These are phyloP conservation scores for Catocala nupta DNA, from an alignment of 2,888 invertebrate genomes.

Conservation along the genomic window DNA sequence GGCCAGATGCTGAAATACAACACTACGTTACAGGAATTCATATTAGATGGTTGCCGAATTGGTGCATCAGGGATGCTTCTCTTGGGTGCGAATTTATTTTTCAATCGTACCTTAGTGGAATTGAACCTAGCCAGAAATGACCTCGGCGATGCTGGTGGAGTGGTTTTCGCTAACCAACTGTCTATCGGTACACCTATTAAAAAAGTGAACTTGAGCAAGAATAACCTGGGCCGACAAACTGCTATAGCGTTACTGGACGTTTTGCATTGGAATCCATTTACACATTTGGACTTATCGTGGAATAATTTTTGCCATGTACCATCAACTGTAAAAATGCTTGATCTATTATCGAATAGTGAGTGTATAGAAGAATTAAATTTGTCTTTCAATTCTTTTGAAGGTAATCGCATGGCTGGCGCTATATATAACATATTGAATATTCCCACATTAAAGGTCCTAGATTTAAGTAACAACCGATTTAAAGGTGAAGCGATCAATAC, in stretches of 20 bases:
- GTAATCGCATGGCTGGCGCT: conserved; percentile 50
- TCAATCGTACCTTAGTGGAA: conserved; percentile 49
- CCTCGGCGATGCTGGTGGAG: conserved; percentile 59
- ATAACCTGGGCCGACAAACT: conserved; percentile 50
- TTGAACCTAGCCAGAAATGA: conserved; percentile 59
- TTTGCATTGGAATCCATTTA: conserved; percentile 52
- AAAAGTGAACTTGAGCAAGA: conserved; percentile 55
- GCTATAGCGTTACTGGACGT: conserved; percentile 55
- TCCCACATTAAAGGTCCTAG: conserved; percentile 50
- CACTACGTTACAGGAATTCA: conserved; percentile 55
- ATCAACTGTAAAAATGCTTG: conserved; percentile 52
- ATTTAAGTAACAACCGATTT: conserved; percentile 62
- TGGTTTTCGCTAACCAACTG: conserved; percentile 51
- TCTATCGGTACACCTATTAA: conserved; percentile 43
- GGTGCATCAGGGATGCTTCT: conserved; percentile 54
- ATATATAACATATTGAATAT: conserved; percentile 50
- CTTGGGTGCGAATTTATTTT: conserved; percentile 45
- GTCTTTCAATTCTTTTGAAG: conserved; percentile 59
- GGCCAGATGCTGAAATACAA: conserved; percentile 60
- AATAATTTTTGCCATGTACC: conserved; percentile 56
- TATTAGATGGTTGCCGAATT: conserved; percentile 61
- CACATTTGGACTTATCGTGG: conserved; percentile 61
- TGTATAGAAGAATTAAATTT: conserved; percentile 58
- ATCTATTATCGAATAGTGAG: conserved; percentile 45
- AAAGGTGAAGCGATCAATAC: conserved; percentile 46